Conservation (phyloP, 2,888 invertebrate genomes). For the Panzeria rudis region DNA sequence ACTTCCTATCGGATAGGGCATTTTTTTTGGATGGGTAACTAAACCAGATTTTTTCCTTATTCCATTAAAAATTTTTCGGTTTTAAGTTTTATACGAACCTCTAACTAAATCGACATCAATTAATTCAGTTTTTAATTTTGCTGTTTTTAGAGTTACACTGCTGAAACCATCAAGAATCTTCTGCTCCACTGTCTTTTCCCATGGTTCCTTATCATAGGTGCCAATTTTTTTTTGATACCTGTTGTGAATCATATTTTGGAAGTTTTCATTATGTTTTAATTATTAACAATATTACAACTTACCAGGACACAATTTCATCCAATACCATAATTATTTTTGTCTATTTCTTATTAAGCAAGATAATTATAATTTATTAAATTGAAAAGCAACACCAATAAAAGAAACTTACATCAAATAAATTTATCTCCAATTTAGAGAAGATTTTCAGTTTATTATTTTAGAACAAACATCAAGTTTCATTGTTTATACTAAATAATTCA, state of each 20-base stretch:
- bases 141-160: slow-evolving; percentile 91
- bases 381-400: not conserved
- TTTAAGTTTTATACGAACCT: slow-evolving; percentile 85
- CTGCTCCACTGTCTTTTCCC: slow-evolving; percentile 98
- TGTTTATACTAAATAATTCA: slow-evolving; percentile 54
- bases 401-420: slow-evolving; percentile 7
- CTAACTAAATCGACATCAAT: slow-evolving; percentile 98
- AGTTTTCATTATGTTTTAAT: not conserved
- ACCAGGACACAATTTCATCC: slow-evolving; percentile 84
- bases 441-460: slow-evolving; percentile 46
- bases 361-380: slow-evolving; percentile 16
- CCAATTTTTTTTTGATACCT: slow-evolving; percentile 99
- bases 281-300: slow-evolving; percentile 66
- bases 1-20: too few relatives aligned
- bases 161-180: slow-evolving; percentile 93
- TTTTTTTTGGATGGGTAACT: too few relatives aligned
- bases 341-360: slow-evolving; percentile 31
- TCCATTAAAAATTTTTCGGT: not conserved
- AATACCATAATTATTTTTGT: slow-evolving; percentile 81
- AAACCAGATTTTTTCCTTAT: too few relatives aligned
- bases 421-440: not conserved
- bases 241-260: slow-evolving; percentile 66
- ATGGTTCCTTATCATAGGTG: slow-evolving; percentile 97
- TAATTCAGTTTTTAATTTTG: slow-evolving; percentile 93
- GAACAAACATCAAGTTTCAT: slow-evolving; percentile 24